Evolutionary conservation across 64 coral and sea anemone species (phyloP).

Genomic region (Stylophora pistillata): DNA sequence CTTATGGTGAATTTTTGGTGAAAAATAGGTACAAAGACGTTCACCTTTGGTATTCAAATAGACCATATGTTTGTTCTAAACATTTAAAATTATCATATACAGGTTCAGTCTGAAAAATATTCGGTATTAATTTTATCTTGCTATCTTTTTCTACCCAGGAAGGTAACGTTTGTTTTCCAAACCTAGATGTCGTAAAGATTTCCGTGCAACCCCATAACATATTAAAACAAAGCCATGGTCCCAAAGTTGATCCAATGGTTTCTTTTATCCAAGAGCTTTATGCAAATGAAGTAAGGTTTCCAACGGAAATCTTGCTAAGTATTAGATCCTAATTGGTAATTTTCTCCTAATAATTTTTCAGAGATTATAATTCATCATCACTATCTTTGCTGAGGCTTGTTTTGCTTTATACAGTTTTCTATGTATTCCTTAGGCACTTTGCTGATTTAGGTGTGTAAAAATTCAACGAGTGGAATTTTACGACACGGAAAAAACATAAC

Average conservation of each 20-base stretch:
- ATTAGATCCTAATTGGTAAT: not conserved
- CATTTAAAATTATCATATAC: not conserved
- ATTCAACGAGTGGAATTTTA: too few species aligned
- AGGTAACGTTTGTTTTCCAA: not conserved
- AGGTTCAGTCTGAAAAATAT: not conserved
- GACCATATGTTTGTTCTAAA: not conserved
- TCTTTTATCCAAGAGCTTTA: too few species aligned
- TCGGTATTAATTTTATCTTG: not conserved
- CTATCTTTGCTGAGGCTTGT: not conserved
- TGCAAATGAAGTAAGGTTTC: too few species aligned
- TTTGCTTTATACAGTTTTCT: not conserved
- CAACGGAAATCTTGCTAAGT: not conserved
- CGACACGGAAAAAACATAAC: not conserved
- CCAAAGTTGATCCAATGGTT: too few species aligned
- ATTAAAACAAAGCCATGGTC: too few species aligned
- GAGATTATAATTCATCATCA: not conserved
- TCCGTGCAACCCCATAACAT: too few species aligned
- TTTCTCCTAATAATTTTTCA: not conserved
- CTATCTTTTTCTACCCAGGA: not conserved
- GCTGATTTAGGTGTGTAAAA: not conserved
- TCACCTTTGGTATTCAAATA: not conserved
- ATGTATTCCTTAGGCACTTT: not conserved
- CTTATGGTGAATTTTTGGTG: not conserved
- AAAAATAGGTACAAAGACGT: not conserved
- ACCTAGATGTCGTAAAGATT: not conserved